These are phyloP conservation scores for Schrankia costaestrigalis DNA, from an alignment of 2,888 invertebrate species.

Conservation along the genomic window DNA sequence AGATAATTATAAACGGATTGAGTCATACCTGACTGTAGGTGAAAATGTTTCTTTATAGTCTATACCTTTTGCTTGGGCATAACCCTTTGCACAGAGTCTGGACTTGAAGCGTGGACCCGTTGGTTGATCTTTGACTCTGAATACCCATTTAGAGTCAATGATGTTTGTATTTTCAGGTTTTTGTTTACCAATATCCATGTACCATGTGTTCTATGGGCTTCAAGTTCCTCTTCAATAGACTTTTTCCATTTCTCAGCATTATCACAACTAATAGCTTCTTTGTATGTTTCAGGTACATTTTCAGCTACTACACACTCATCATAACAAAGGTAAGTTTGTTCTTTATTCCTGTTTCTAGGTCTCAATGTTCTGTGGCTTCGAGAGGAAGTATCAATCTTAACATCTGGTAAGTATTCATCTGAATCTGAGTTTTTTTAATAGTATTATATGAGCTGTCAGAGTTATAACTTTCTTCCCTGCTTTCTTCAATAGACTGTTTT, in stretches of 20 bases:
- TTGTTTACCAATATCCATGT: conserved; percentile 8
- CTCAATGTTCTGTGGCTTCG: conserved; percentile 9
- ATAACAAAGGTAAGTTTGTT: conserved; percentile 2
- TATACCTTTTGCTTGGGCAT: too few species aligned
- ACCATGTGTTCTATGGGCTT: conserved; percentile 1
- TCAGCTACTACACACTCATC: conserved; percentile 1
- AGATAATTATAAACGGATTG: conserved; percentile 15
- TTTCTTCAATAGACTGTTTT: neutral
- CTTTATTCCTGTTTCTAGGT: conserved; percentile 11
- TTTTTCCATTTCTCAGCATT: conserved; percentile 11
- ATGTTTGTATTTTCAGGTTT: conserved; percentile 6
- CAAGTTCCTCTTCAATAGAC: conserved; percentile 16
- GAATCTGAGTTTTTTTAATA: conserved; percentile 1
- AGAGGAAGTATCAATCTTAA: neutral
- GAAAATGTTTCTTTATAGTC: too few species aligned
- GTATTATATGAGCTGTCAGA: neutral
- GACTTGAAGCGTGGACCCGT: conserved; percentile 21
- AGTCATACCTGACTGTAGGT: conserved; percentile 26
- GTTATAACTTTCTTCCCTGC: conserved; percentile 1
- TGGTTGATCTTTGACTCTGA: conserved; percentile 21
- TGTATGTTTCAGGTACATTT: conserved; percentile 9
- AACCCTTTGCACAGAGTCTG: conserved; percentile 8
- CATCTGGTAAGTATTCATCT: conserved; percentile 5
- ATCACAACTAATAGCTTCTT: conserved; percentile 10
- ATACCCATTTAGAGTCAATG: conserved; percentile 26